Evolutionary conservation across 2,888 invertebrate genomes (phyloP).

Genomic region (Platycheirus albimanus): DNA sequence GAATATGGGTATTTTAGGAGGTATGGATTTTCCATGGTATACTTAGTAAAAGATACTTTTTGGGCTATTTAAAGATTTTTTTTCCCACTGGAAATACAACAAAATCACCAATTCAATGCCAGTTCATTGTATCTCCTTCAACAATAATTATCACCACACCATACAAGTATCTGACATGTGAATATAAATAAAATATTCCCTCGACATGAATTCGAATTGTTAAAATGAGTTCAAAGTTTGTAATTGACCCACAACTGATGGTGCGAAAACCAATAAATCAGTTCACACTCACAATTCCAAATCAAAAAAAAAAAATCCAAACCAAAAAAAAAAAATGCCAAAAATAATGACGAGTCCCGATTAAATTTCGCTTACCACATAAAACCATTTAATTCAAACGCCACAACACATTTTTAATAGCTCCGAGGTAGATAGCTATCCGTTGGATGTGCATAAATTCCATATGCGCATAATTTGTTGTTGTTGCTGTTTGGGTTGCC

Average conservation of each 20-base stretch:
- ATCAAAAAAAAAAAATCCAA: not conserved
- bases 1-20: not conserved
- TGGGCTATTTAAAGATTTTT: not conserved
- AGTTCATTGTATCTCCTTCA: too few species aligned
- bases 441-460: slow-evolving; percentile 27
- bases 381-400: slow-evolving; percentile 30
- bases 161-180: too few species aligned
- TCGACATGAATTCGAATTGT: not conserved
- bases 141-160: too few species aligned
- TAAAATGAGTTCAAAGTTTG: slow-evolving; percentile 17
- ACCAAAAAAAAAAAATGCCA: not conserved
- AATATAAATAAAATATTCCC: not conserved
- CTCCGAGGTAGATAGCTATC: not conserved
- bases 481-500: not conserved
- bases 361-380: slow-evolving; percentile 59
- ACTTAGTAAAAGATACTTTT: too few species aligned
- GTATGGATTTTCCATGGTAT: not conserved
- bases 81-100: not conserved
- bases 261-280: slow-evolving; percentile 42
- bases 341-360: slow-evolving; percentile 31
- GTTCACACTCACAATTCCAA: slow-evolving; percentile 36
- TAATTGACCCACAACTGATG: slow-evolving; percentile 7
- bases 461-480: slow-evolving; percentile 16
- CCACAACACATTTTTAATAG: slow-evolving; percentile 42
- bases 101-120: too few species aligned